Evolutionary conservation across 2,113 vertebrate genomes (phyloP).

Genomic region (Antennarius striatus): DNA sequence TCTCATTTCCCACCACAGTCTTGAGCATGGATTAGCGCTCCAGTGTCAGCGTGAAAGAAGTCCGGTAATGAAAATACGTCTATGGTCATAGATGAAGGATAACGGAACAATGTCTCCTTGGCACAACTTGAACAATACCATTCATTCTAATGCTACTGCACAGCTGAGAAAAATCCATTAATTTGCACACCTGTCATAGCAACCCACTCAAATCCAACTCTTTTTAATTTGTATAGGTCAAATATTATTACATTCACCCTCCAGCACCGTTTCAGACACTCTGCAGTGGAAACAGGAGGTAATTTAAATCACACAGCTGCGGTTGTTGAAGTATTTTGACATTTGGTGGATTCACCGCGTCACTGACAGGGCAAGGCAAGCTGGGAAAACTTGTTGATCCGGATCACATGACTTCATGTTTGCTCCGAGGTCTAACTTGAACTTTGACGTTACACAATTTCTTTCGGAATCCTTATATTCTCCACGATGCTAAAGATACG

Average conservation of each 20-base stretch:
- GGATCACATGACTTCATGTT: constrained; percentile 12
- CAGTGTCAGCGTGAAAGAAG: constrained; percentile 23
- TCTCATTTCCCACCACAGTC: background rate
- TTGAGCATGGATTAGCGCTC: constrained; percentile 32
- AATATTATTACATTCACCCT: background rate
- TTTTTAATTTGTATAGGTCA: constrained; percentile 14
- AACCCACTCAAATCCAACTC: constrained; percentile 15
- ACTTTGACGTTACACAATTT: too few species aligned
- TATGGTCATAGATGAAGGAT: too few species aligned
- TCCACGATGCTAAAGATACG: too few species aligned
- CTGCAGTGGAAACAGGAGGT: background rate
- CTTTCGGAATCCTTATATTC: too few species aligned
- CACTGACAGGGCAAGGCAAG: constrained; percentile 10
- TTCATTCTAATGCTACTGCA: background rate
- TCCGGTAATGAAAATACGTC: too few species aligned
- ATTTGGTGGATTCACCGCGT: constrained; percentile 15
- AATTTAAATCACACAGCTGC: constrained; percentile 6
- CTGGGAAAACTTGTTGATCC: constrained; percentile 11
- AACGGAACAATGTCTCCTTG: too few species aligned
- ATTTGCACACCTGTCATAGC: constrained; percentile 24
- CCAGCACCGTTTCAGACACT: background rate
- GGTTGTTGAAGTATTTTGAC: constrained; percentile 7
- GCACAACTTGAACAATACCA: background rate
- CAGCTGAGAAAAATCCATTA: background rate
- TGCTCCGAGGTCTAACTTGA: too few species aligned